phyloP scores from a whole-genome alignment of 2,797 vertebrate genomes.

The Mus minutoides region DNA sequence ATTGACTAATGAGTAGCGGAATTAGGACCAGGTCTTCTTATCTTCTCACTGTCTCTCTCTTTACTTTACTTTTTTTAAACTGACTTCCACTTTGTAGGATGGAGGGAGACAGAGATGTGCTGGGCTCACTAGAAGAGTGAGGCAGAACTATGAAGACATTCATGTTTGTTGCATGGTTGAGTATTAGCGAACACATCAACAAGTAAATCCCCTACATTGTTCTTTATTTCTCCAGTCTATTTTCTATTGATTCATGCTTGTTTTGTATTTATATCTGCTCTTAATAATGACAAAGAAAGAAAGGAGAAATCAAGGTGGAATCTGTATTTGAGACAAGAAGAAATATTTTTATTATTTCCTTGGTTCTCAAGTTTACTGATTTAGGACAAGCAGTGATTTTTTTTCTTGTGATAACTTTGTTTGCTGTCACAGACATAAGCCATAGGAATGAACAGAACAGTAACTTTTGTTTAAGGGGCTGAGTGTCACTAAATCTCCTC shows the following conservation, averaged over 20 bases:
- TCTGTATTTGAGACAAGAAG: constrained; percentile 27
- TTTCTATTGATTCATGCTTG: constrained; percentile 58
- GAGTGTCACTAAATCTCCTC: constrained; percentile 80
- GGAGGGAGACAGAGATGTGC: background rate
- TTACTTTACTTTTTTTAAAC: background rate
- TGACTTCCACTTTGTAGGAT: background rate
- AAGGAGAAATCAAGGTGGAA: constrained; percentile 28
- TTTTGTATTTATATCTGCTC: constrained; percentile 63
- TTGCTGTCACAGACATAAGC: constrained; percentile 73
- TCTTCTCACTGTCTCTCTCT: background rate
- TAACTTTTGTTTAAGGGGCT: constrained; percentile 83
- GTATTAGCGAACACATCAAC: background rate
- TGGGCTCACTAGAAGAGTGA: background rate
- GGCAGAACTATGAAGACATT: background rate
- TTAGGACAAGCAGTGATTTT: constrained; percentile 70
- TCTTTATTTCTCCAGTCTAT: background rate
- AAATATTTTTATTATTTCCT: constrained; percentile 72
- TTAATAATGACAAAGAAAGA: constrained; percentile 67
- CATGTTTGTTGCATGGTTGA: background rate
- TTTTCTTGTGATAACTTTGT: constrained; percentile 72
- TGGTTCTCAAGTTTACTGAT: constrained; percentile 67
- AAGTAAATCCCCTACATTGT: background rate
- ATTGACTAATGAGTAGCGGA: constrained; percentile 15
- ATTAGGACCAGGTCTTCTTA: background rate
- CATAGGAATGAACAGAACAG: constrained; percentile 68